phyloP scores from a whole-genome alignment of 2,797 vertebrate genomes.

The Ficedula albicollis region DNA sequence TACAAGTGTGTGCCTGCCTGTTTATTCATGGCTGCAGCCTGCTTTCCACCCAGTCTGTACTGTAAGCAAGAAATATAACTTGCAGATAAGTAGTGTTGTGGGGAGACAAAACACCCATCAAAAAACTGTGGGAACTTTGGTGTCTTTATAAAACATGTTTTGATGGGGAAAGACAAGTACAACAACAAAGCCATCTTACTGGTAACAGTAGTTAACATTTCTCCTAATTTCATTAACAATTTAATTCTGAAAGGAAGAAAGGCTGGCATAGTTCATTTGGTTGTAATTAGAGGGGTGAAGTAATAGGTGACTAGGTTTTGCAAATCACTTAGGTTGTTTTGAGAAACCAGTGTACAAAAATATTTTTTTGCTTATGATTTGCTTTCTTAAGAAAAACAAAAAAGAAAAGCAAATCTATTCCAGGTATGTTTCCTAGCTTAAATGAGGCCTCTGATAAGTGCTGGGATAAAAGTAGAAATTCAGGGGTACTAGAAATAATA shows the following conservation, averaged over 20 bases:
- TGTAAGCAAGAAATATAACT: neutral
- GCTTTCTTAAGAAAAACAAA: neutral
- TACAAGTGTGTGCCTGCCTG: conserved; percentile 49
- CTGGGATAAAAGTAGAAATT: neutral
- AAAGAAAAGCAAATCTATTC: neutral
- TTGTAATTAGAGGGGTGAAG: conserved; percentile 22
- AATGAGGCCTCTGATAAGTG: neutral
- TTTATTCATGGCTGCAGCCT: neutral
- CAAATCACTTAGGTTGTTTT: neutral
- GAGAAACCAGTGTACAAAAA: neutral
- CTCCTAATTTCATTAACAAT: conserved; percentile 25
- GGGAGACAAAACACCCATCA: conserved; percentile 1
- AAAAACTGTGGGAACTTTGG: conserved; percentile 16
- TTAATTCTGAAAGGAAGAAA: conserved; percentile 40
- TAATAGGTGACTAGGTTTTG: neutral
- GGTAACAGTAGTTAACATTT: conserved; percentile 9
- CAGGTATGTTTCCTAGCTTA: neutral
- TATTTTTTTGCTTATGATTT: neutral
- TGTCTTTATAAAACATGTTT: conserved; percentile 14
- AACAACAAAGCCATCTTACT: conserved; percentile 2
- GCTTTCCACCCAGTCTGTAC: neutral
- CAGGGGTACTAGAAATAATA: neutral
- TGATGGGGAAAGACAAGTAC: neutral
- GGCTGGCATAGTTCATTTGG: neutral
- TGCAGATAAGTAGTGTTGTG: neutral